Evolutionary conservation across 1,140 invertebrate species (phyloP).

Genomic region (Goniozus legneri): DNA sequence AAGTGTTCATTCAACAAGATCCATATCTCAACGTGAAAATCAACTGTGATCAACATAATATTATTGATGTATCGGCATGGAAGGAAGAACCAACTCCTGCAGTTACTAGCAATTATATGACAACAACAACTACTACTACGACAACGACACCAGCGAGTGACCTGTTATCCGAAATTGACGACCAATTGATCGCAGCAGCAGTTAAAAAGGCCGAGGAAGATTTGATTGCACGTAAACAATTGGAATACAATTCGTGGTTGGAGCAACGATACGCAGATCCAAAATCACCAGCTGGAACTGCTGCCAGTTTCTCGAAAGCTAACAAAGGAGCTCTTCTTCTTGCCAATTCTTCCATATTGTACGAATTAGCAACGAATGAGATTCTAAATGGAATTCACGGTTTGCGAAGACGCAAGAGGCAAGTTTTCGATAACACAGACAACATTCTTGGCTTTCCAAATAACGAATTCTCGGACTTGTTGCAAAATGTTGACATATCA

Average conservation of each 20-base stretch:
- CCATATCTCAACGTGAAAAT: conserved; percentile 82
- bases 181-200: conserved; percentile 59
- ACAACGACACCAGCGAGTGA: conserved; percentile 23
- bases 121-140: conserved; percentile 16
- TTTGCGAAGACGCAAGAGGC: conserved; percentile 62
- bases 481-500: conserved; percentile 72
- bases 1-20: conserved; percentile 85
- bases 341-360: conserved; percentile 83
- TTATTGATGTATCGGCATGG: conserved; percentile 65
- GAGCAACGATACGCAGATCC: conserved; percentile 67
- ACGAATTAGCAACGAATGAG: conserved; percentile 83
- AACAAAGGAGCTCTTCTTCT: conserved; percentile 76
- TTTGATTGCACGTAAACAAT: conserved; percentile 65
- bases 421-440: conserved; percentile 64
- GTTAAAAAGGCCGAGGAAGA: conserved; percentile 72
- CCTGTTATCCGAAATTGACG: conserved; percentile 43
- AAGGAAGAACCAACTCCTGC: conserved; percentile 54
- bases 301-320: conserved; percentile 84
- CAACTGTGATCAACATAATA: conserved; percentile 68
- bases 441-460: conserved; percentile 64
- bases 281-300: conserved; percentile 79
- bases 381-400: conserved; percentile 68
- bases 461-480: conserved; percentile 66
- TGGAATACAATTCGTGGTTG: conserved; percentile 75
- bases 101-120: conserved; percentile 54